Evolutionary conservation across 2,113 vertebrate genomes (phyloP), one percentile per base, ranked within the genome.

Genomic region (Prinia subflava): DNA sequence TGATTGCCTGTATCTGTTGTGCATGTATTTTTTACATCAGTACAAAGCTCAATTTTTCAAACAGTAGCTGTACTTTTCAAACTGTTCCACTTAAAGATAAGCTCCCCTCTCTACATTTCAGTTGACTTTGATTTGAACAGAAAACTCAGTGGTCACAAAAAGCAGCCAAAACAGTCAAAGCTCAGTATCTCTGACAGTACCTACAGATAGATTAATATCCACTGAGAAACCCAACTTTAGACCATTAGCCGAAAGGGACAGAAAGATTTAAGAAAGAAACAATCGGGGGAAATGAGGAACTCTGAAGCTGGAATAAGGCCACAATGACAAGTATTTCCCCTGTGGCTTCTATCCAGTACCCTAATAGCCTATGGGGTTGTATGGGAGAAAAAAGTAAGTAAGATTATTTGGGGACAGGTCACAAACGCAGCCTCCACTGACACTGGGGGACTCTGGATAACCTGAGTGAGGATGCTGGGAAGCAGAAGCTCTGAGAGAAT

Each of bases 21-120:
- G 11, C 19, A 19, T 23, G 5, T 39, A 49, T 44, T 78, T 80
- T 42, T 9, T 50, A 78, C 89, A 75, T 30, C 16, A 71, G 11
- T 41, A 31, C 30, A 59, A 82, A 64, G 16, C 19, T 64, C 60
- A 31, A 7, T 47, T 77, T 81, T 85, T 33, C 31, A 20, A 53
- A 67, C 20, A 39, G n/a, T 11, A 47, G 27, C 18, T 67, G 24
- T 31, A 25, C 30, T 84, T 56, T 71, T 52, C 52, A 27, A 81
- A 42, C 7, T 23, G 37, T 41, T 60, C 46, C 50, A 28, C 42
- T 41, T 9, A 22, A 84, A 84, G 7, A 68, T 42, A 47, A 11
- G 6, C 30, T 67, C 28, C 9, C 0, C 0, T 35, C 33, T 55
- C 68, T 46, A 25, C 19, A 8, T 7, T 80, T 64, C 7, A 56